Conservation (phyloP, 2,888 invertebrate genomes). For the Euplagia quadripunctaria region DNA sequence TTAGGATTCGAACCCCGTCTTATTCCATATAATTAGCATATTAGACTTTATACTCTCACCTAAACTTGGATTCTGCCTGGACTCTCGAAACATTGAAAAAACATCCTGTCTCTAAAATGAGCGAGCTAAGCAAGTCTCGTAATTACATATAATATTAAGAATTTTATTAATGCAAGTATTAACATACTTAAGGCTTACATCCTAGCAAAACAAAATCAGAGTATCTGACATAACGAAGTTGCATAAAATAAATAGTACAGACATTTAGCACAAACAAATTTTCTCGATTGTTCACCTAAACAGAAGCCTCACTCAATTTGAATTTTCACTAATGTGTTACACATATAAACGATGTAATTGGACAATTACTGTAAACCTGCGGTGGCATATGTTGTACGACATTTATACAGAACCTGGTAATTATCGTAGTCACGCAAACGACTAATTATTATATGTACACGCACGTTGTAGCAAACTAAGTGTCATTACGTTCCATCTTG, state of each 20-base stretch:
- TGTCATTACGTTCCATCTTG: conserved; percentile 55
- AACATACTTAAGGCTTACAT: neutral
- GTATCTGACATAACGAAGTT: conserved; percentile 32
- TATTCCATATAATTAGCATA: too few species aligned
- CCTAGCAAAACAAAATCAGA: conserved; percentile 20
- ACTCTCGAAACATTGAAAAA: too few species aligned
- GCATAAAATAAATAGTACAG: conserved; percentile 17
- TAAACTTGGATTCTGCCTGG: too few species aligned
- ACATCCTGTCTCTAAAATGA: too few species aligned
- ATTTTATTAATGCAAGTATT: too few species aligned
- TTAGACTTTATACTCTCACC: too few species aligned
- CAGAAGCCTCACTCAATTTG: conserved; percentile 56
- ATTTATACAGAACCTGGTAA: conserved; percentile 73
- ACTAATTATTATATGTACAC: conserved; percentile 73
- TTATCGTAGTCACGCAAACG: conserved; percentile 77
- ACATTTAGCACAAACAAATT: conserved; percentile 17
- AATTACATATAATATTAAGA: too few species aligned
- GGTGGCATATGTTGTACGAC: conserved; percentile 69
- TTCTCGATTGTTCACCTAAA: conserved; percentile 44
- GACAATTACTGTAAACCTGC: conserved; percentile 73
- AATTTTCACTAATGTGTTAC: conserved; percentile 56
- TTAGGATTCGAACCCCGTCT: too few species aligned
- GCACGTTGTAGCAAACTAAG: conserved; percentile 57
- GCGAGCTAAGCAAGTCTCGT: too few species aligned
- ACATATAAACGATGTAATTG: conserved; percentile 69